phyloP scores from a whole-genome alignment of 2,888 invertebrate genomes.

The Lasioglossum leucozonium region DNA sequence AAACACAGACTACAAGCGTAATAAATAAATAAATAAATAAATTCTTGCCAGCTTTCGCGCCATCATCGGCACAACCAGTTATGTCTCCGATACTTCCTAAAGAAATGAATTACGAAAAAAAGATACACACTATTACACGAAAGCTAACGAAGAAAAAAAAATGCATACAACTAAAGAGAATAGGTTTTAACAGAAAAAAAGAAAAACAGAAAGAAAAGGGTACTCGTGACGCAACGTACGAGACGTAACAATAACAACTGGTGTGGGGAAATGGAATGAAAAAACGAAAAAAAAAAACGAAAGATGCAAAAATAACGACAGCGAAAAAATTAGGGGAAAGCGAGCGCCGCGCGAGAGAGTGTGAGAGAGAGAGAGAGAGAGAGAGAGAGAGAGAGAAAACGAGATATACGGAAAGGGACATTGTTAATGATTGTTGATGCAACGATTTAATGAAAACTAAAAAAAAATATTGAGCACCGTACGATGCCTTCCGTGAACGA shows the following conservation, averaged over 20 bases:
- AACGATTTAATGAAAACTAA: constrained; percentile 78
- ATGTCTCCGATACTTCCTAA: constrained; percentile 59
- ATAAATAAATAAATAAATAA: constrained; percentile 29
- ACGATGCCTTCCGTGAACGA: constrained; percentile 85
- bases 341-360: constrained; percentile 5
- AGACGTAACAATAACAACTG: neutral
- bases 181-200: too few relatives aligned
- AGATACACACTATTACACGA: constrained; percentile 40
- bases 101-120: neutral
- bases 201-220: neutral
- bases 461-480: constrained; percentile 77
- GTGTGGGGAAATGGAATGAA: constrained; percentile 16
- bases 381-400: constrained; percentile 39
- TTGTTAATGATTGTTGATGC: constrained; percentile 83
- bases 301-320: constrained; percentile 39
- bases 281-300: constrained; percentile 56
- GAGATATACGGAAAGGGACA: constrained; percentile 57
- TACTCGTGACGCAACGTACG: constrained; percentile 1
- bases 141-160: constrained; percentile 44
- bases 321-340: constrained; percentile 8
- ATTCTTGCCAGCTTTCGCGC: constrained; percentile 66
- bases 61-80: constrained; percentile 58
- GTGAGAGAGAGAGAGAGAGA: constrained; percentile 45
- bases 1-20: constrained; percentile 54
- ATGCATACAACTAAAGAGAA: constrained; percentile 44